These are phyloP conservation scores for Cartodere bifasciata DNA, from an alignment of 2,888 invertebrate species.

Conservation along the genomic window DNA sequence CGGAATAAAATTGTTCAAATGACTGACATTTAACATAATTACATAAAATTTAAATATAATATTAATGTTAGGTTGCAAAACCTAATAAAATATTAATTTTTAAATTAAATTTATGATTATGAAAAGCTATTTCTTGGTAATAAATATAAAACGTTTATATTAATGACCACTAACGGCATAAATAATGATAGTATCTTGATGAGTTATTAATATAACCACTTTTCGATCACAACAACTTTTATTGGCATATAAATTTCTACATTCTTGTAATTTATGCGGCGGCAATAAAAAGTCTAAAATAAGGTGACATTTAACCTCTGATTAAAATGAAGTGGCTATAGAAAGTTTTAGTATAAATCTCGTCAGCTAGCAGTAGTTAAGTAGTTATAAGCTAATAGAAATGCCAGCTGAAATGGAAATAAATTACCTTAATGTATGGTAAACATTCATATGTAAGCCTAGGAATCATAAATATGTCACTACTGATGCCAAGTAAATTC, in stretches of 20 bases:
- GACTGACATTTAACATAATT: too few species aligned
- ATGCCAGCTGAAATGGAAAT: conserved; percentile 35
- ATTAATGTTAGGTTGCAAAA: too few species aligned
- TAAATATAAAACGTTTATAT: too few species aligned
- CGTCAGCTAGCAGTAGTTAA: conserved; percentile 30
- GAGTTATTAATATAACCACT: too few species aligned
- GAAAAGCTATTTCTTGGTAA: too few species aligned
- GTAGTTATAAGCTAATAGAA: conserved; percentile 37
- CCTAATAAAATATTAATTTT: too few species aligned
- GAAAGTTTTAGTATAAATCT: conserved; percentile 30
- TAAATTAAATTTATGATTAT: too few species aligned
- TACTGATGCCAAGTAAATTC: conserved; percentile 37
- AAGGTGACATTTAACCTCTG: conserved; percentile 29
- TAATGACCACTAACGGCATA: too few species aligned
- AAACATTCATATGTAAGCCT: conserved; percentile 37
- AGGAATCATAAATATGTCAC: conserved; percentile 38
- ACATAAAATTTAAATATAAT: too few species aligned
- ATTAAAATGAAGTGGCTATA: conserved; percentile 27
- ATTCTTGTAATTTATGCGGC: conserved; percentile 22
- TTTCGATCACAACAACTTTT: too few species aligned
- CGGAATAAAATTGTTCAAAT: too few species aligned
- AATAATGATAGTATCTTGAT: too few species aligned
- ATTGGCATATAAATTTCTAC: conserved; percentile 22
- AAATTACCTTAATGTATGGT: conserved; percentile 38
- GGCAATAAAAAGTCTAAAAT: conserved; percentile 28